Evolutionary conservation across 2,797 vertebrate genomes (phyloP).

Genomic region (Staurois parvus): DNA sequence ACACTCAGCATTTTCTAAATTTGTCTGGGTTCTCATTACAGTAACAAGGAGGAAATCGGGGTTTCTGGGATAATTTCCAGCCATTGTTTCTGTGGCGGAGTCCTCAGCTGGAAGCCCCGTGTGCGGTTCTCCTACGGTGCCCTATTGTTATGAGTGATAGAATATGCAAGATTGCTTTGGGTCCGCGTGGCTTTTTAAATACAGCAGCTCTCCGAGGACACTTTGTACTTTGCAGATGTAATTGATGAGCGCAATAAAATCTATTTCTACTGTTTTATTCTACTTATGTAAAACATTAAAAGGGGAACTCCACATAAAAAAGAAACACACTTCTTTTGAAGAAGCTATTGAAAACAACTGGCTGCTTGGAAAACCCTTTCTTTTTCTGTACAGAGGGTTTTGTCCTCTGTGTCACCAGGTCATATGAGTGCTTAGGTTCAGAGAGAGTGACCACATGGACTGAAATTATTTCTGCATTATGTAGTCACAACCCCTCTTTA

Average conservation of each 20-base stretch:
- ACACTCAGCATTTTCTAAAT: constrained; percentile 1
- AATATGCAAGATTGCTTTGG: background rate
- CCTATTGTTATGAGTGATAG: constrained; percentile 24
- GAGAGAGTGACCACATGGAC: too few species aligned
- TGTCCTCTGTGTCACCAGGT: too few species aligned
- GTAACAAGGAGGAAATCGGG: constrained; percentile 25
- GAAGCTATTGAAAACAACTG: too few species aligned
- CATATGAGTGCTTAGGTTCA: too few species aligned
- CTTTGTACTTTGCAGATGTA: background rate
- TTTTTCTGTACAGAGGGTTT: too few species aligned
- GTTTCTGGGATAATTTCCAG: constrained; percentile 39
- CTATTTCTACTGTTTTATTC: background rate
- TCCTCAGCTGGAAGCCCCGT: constrained; percentile 6
- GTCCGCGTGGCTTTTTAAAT: constrained; percentile 6
- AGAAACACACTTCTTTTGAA: too few species aligned
- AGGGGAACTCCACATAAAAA: too few species aligned
- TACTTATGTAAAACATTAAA: background rate
- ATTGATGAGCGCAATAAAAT: background rate
- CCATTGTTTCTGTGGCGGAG: constrained; percentile 12
- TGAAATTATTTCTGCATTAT: too few species aligned
- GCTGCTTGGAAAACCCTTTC: too few species aligned
- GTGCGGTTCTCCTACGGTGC: background rate
- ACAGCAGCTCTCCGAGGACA: constrained; percentile 11
- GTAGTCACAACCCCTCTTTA: too few species aligned
- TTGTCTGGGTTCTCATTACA: constrained; percentile 1